These are phyloP conservation scores for Hypolimnas misippus DNA, from an alignment of 2,888 invertebrate genomes.

Conservation along the genomic window DNA sequence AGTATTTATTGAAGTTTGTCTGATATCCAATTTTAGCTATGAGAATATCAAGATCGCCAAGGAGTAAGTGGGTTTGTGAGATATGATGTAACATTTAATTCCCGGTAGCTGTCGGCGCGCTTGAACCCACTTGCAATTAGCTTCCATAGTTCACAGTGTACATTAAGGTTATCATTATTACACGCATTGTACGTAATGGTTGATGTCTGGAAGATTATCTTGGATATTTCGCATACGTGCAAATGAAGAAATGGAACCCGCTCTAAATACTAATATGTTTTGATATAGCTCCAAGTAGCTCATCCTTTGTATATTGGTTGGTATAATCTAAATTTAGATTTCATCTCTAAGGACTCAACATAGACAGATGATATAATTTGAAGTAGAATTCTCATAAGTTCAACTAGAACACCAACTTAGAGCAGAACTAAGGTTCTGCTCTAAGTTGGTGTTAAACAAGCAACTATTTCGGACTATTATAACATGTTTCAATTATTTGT, in stretches of 20 bases:
- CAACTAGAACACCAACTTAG: too few relatives aligned
- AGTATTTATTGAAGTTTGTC: neutral
- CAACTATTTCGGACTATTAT: too few relatives aligned
- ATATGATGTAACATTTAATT: slow-evolving; percentile 22
- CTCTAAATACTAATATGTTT: neutral
- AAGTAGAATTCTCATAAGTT: too few relatives aligned
- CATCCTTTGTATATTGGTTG: neutral
- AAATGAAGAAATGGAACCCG: neutral
- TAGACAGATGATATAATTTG: too few relatives aligned
- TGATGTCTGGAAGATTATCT: slow-evolving; percentile 6
- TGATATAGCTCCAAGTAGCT: neutral
- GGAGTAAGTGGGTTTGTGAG: neutral
- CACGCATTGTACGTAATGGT: slow-evolving; percentile 10
- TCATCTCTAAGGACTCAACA: too few relatives aligned
- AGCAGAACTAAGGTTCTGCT: too few relatives aligned
- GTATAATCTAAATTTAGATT: neutral
- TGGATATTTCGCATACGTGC: slow-evolving; percentile 8
- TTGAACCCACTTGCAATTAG: slow-evolving; percentile 24
- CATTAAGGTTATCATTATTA: slow-evolving; percentile 21
- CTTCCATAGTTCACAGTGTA: neutral
- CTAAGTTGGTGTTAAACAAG: too few relatives aligned
- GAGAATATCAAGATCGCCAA: slow-evolving; percentile 2
- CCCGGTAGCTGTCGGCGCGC: neutral
- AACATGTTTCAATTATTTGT: too few relatives aligned
- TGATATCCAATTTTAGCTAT: neutral